Conservation (phyloP, 2,113 vertebrate species). For the Oreochromis tanganicae region DNA sequence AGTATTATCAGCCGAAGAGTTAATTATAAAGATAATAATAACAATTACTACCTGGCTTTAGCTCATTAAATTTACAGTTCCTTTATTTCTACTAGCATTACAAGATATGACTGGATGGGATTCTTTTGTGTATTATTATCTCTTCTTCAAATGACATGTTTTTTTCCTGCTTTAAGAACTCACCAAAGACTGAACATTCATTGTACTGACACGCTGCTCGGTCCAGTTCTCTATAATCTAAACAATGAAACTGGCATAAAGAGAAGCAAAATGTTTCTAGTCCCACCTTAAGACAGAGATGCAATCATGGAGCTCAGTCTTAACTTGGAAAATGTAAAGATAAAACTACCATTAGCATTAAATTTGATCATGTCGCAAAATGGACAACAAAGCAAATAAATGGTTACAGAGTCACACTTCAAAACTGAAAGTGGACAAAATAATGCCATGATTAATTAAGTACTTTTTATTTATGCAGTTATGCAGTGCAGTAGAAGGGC, state of each 20-base stretch:
- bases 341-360: neutral
- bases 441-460: neutral
- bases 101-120: neutral
- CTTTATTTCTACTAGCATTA: neutral
- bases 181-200: neutral
- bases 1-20: neutral
- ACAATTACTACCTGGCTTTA: neutral
- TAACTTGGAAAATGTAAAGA: neutral
- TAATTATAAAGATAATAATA: neutral
- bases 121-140: neutral
- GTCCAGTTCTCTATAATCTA: neutral
- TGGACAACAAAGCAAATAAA: neutral
- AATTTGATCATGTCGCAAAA: neutral
- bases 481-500: neutral
- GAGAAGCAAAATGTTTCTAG: neutral
- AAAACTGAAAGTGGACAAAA: neutral
- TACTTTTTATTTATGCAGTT: neutral
- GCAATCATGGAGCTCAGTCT: neutral
- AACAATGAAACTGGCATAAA: neutral
- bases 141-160: neutral
- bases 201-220: neutral
- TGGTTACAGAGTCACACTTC: neutral
- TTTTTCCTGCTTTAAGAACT: neutral
- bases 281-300: neutral
- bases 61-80: neutral